phyloP scores from a whole-genome alignment of 1,140 invertebrate species.

The Drosophila pandora region DNA sequence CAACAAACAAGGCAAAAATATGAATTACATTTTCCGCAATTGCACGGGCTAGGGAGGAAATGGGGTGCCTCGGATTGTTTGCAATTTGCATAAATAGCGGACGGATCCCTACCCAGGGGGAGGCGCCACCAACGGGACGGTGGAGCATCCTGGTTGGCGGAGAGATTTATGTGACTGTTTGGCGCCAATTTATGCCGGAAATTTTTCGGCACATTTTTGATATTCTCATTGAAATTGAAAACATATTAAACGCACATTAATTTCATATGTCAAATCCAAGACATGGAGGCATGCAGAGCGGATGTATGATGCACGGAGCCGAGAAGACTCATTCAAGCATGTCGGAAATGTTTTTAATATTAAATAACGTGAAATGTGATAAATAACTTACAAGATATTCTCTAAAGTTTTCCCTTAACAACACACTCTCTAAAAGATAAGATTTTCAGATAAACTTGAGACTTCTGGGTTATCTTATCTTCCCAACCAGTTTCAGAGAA shows the following conservation, averaged over 20 bases:
- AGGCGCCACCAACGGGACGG: background rate
- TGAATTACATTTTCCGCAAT: slow-evolving; percentile 51
- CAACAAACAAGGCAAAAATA: slow-evolving; percentile 53
- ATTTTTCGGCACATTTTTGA: slow-evolving; percentile 64
- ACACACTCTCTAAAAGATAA: slow-evolving; percentile 14
- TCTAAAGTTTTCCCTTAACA: background rate
- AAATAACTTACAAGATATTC: too few species aligned
- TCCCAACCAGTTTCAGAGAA: slow-evolving; percentile 1
- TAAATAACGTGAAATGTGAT: slow-evolving; percentile 1
- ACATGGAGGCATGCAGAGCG: slow-evolving; percentile 9
- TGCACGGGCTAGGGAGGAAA: slow-evolving; percentile 26
- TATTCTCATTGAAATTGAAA: slow-evolving; percentile 67
- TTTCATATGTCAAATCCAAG: slow-evolving; percentile 45
- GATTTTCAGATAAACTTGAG: slow-evolving; percentile 26
- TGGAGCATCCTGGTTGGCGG: slow-evolving; percentile 11
- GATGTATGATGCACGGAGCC: slow-evolving; percentile 28
- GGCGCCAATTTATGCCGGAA: slow-evolving; percentile 72
- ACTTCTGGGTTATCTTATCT: slow-evolving; percentile 19
- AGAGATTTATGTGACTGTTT: slow-evolving; percentile 60
- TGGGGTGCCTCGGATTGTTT: slow-evolving; percentile 40
- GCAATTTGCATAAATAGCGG: slow-evolving; percentile 67
- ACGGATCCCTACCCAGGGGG: slow-evolving; percentile 26
- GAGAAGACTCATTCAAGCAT: slow-evolving; percentile 7
- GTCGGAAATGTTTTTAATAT: slow-evolving; percentile 37
- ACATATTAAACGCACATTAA: slow-evolving; percentile 75